A percentile compares a stretch with the other conserved stretches of the same genome.
Conservation (phyloP, 1,140 invertebrate species). For the Amyelois transitella region DNA sequence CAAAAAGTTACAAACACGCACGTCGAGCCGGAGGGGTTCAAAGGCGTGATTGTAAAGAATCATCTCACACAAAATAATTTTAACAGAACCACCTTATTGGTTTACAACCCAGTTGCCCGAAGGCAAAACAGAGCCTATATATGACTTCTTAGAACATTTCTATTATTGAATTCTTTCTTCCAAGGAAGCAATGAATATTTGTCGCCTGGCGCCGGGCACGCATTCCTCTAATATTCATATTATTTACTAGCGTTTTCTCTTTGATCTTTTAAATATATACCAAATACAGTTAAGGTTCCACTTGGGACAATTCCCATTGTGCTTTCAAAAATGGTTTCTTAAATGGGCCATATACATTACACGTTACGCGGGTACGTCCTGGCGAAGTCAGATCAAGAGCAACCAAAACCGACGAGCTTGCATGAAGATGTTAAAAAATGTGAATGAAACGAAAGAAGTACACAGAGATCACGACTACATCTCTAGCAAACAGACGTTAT, state of each 20-base stretch:
- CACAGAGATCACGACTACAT: too few relatives aligned
- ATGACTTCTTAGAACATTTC: background rate
- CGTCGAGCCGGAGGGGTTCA: background rate
- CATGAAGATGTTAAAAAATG: too few relatives aligned
- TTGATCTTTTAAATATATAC: too few relatives aligned
- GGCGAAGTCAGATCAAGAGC: too few relatives aligned
- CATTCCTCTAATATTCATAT: background rate
- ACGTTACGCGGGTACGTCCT: too few relatives aligned
- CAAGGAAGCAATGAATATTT: constrained; percentile 3
- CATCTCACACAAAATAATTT: background rate
- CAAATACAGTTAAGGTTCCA: too few relatives aligned
- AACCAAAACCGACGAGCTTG: too few relatives aligned
- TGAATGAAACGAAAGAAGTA: too few relatives aligned
- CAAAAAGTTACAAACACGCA: background rate
- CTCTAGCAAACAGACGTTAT: too few relatives aligned
- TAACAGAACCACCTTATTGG: background rate
- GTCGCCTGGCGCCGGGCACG: background rate
- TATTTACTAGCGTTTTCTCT: background rate
- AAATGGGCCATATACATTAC: too few relatives aligned
- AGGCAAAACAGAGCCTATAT: background rate
- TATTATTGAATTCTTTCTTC: constrained; percentile 3
- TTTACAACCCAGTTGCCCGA: background rate
- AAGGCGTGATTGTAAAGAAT: background rate
- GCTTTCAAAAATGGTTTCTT: too few relatives aligned
- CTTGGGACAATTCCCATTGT: too few relatives aligned